A percentile compares a stretch with the other conserved stretches of the same genome.
Evolutionary conservation across 1,140 invertebrate genomes (phyloP).

Genomic region (Ylistrum balloti): DNA sequence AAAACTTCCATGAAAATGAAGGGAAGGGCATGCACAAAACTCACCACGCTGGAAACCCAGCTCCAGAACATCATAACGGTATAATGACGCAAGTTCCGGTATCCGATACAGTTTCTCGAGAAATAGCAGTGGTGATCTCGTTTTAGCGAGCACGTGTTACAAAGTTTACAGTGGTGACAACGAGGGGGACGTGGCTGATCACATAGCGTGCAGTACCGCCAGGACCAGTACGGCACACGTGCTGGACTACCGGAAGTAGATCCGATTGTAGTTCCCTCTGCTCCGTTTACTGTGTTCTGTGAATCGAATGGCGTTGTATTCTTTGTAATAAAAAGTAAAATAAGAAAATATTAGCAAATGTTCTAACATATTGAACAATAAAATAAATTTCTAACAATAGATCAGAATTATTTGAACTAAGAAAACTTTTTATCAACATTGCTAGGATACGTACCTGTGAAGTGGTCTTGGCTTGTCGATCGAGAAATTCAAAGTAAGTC

Average conservation of each 20-base stretch:
- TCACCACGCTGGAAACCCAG: constrained; percentile 67
- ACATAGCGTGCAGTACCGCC: constrained; percentile 54
- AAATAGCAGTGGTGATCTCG: constrained; percentile 98
- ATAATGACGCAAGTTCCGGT: constrained; percentile 95
- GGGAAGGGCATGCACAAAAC: background rate
- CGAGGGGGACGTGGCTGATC: constrained; percentile 66
- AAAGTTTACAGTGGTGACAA: constrained; percentile 94
- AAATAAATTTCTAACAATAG: too few relatives aligned
- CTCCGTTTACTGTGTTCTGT: background rate
- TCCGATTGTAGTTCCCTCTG: background rate
- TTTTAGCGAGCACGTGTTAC: constrained; percentile 92
- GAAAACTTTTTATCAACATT: too few relatives aligned
- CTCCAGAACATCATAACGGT: constrained; percentile 92
- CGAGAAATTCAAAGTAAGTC: background rate
- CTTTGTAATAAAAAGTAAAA: too few relatives aligned
- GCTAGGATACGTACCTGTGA: background rate
- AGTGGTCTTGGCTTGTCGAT: background rate
- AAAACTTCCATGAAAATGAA: constrained; percentile 28
- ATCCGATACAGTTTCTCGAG: constrained; percentile 93
- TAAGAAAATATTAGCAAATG: too few relatives aligned
- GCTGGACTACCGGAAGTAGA: background rate
- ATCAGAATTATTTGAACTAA: too few relatives aligned
- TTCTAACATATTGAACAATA: too few relatives aligned
- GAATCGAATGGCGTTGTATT: too few relatives aligned
- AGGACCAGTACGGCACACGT: background rate